phyloP scores from a whole-genome alignment of 2,113 vertebrate species.

The Sakesphorus luctuosus region DNA sequence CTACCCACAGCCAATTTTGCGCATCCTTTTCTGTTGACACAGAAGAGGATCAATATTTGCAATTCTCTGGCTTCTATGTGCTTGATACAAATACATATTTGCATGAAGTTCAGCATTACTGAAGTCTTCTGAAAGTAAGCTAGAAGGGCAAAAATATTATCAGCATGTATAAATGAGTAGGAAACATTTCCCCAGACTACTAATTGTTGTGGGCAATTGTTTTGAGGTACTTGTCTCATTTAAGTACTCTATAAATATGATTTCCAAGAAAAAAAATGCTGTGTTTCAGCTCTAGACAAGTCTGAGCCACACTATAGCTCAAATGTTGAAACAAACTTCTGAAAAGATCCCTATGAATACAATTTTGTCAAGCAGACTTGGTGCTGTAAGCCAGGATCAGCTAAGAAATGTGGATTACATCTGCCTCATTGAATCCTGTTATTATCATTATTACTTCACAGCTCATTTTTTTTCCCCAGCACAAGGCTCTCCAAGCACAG shows the following conservation, averaged over 20 bases:
- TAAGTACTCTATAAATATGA: background rate
- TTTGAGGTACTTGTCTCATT: background rate
- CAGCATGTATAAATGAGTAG: background rate
- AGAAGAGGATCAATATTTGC: background rate
- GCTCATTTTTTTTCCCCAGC: conserved; percentile 47
- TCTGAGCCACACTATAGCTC: background rate
- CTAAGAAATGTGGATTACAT: conserved; percentile 42
- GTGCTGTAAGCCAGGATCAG: conserved; percentile 6
- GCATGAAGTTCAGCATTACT: background rate
- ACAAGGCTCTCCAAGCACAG: background rate
- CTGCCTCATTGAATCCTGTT: conserved; percentile 42
- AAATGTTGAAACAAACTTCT: background rate
- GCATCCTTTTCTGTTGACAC: conserved; percentile 16
- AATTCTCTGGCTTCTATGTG: background rate
- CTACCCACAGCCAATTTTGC: background rate
- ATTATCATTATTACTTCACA: conserved; percentile 43
- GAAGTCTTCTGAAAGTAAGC: background rate
- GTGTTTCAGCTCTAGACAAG: background rate
- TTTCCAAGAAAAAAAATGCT: background rate
- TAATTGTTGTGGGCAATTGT: background rate
- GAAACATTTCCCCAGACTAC: background rate
- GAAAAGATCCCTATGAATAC: background rate
- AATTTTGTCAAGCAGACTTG: background rate
- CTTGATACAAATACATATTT: background rate
- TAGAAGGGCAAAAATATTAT: background rate